phyloP scores from a whole-genome alignment of 2,113 vertebrate genomes.

The Xyrauchen texanus region DNA sequence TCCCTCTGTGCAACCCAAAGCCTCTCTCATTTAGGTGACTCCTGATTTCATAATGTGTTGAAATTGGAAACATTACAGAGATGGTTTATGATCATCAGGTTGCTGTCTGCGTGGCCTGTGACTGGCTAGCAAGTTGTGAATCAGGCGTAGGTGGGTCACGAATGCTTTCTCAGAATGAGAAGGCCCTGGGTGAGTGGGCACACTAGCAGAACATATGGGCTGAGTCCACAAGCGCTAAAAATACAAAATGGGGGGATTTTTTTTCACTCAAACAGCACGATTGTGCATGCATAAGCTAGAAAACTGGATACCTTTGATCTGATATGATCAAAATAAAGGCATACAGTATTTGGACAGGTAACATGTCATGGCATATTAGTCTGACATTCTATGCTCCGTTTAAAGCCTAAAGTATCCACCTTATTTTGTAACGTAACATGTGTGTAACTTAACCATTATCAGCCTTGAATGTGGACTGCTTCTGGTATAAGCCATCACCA shows the following conservation, averaged over 20 bases:
- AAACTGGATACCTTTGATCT: not conserved
- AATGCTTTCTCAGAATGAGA: conserved; percentile 49
- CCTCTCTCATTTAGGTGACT: not conserved
- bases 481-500: too few species aligned
- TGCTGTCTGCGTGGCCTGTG: conserved; percentile 34
- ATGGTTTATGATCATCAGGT: conserved; percentile 46
- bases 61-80: conserved; percentile 21
- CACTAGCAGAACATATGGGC: conserved; percentile 52
- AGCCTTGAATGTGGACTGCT: too few species aligned
- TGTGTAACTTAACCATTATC: too few species aligned
- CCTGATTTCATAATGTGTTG: conserved; percentile 29
- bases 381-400: not conserved
- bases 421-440: too few species aligned
- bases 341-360: not conserved
- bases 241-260: conserved; percentile 63
- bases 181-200: conserved; percentile 51
- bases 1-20: not conserved
- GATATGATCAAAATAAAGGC: not conserved
- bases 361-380: not conserved
- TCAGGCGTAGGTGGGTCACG: conserved; percentile 46
- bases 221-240: conserved; percentile 56
- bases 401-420: too few species aligned
- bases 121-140: conserved; percentile 26
- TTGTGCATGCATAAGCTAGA: conserved; percentile 1
- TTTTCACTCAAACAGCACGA: conserved; percentile 46